A percentile compares a stretch with the other conserved stretches of the same genome.
These are phyloP conservation scores for Megathymus violae DNA, from an alignment of 1,140 invertebrate genomes.

Conservation along the genomic window DNA sequence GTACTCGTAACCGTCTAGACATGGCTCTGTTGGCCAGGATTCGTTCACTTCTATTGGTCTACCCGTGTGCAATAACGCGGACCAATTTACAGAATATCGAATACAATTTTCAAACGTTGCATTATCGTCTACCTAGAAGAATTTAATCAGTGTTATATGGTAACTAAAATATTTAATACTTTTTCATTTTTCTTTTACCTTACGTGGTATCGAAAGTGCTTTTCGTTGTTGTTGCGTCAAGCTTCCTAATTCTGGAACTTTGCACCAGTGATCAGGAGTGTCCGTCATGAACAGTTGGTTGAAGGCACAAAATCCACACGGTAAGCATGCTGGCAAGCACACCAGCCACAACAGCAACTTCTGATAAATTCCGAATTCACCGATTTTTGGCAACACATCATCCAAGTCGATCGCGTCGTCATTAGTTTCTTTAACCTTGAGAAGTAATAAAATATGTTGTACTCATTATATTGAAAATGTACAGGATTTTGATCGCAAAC, in stretches of 20 bases:
- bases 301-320: conserved; percentile 95
- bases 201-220: conserved; percentile 86
- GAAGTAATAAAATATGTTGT: conserved; percentile 24
- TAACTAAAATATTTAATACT: conserved; percentile 2
- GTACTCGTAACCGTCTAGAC: conserved; percentile 92
- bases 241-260: conserved; percentile 86
- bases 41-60: conserved; percentile 65
- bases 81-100: conserved; percentile 90
- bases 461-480: background rate
- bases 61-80: conserved; percentile 78
- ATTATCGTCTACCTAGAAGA: conserved; percentile 79
- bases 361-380: conserved; percentile 94
- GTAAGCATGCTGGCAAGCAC: conserved; percentile 93
- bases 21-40: conserved; percentile 87
- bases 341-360: conserved; percentile 93
- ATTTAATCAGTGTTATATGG: conserved; percentile 16
- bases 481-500: background rate
- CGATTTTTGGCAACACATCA: conserved; percentile 92
- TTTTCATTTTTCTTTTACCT: conserved; percentile 55
- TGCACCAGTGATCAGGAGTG: conserved; percentile 92
- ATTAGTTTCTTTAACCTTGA: conserved; percentile 58
- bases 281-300: conserved; percentile 95
- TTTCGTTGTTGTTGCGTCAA: conserved; percentile 85
- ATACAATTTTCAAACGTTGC: conserved; percentile 71
- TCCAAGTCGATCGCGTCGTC: conserved; percentile 88